These are phyloP conservation scores for Portevinia maculata DNA, from an alignment of 2,888 invertebrate genomes.

Conservation along the genomic window DNA sequence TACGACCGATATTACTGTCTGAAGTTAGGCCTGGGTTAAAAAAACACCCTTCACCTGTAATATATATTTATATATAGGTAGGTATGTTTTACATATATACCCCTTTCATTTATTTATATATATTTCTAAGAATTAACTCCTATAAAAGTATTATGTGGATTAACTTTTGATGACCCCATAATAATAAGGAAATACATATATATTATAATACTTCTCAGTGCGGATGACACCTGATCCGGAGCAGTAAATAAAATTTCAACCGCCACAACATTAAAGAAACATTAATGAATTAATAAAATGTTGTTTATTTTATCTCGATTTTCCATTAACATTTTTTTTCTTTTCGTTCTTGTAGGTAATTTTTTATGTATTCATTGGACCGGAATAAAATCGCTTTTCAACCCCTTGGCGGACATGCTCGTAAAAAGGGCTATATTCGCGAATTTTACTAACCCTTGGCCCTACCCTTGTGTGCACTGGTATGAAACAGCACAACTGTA, in stretches of 20 bases:
- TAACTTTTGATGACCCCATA: no score
- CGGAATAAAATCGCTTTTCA: constrained; percentile 23
- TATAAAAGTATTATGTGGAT: no score
- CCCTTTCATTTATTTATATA: no score
- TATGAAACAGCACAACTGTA: constrained; percentile 5
- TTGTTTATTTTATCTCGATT: constrained; percentile 40
- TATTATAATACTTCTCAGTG: no score
- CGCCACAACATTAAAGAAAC: neutral
- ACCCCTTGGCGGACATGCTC: constrained; percentile 37
- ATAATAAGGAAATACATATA: no score
- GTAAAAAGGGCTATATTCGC: constrained; percentile 59
- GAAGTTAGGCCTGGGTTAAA: no score
- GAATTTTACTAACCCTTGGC: constrained; percentile 58
- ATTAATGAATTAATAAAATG: constrained; percentile 10
- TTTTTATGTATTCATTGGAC: constrained; percentile 32
- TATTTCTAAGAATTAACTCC: no score
- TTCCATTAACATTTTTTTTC: constrained; percentile 14
- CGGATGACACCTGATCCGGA: neutral
- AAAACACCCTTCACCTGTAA: no score
- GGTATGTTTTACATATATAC: no score
- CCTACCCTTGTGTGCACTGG: constrained; percentile 16
- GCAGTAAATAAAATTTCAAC: neutral
- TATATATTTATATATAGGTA: no score
- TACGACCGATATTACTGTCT: no score
- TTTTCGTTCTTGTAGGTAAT: no score